Evolutionary conservation across 1,140 invertebrate species (phyloP), one percentile per base, ranked within the genome.

Genomic region (Samia ricini): DNA sequence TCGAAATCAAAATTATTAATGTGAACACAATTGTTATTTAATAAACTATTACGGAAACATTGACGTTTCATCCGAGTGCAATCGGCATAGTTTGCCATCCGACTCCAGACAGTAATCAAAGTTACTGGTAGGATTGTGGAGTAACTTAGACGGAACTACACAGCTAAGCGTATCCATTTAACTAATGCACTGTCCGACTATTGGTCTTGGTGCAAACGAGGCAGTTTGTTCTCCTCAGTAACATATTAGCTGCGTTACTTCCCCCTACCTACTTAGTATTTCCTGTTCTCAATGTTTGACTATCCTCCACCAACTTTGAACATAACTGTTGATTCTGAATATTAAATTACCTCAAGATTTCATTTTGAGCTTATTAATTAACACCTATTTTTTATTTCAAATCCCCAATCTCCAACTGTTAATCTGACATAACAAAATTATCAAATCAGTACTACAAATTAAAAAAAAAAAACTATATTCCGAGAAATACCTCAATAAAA

Each of bases 171-270:
- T 80, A 87, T 79, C 78, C 86, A 89, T 87, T 87, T 83, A 89
- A 83, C 81, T 89, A 87, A 87, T 87, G 84, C 81, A 78, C 81
- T 83, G 84, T 85, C 86, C 80, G 83, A 83, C 78, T 86, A 79
- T 83, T 85, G 83, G 84, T 83, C 80, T 89, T 86, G 74, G 76
- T 82, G 79, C 79, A 79, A 85, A 85, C 83, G 79, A 83, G 78
- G 80, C 81, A 80, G 83, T 88, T 83, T 85, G 73, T 83, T 85
- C 78, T 60, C 64, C 72, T 78, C 67, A 85, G 74, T 79, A 81
- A 84, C 78, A 73, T 83, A 85, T 85, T 79, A 77, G 74, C 78
- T 77, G 69, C 73, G 66, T 77, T 76, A 69, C 73, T 76, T 72
- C 70, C 72, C 69, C 61, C 60, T 36, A 57, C 23, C 48, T 69